Evolutionary conservation across 2,797 vertebrate species (phyloP).

Genomic region (Simalia tracyae): DNA sequence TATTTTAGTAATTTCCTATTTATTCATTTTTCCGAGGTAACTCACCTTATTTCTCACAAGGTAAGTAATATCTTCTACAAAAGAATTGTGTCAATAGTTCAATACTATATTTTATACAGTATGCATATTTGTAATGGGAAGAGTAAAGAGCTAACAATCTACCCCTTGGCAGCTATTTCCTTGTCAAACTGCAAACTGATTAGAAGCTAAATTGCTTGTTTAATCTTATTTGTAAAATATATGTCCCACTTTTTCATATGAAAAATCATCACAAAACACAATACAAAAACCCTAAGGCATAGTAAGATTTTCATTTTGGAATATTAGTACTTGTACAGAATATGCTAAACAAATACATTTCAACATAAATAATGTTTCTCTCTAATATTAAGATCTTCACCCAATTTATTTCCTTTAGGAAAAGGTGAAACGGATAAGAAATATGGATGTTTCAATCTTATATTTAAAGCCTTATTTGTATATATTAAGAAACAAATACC

Average conservation of each 20-base stretch:
- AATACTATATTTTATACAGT: not conserved
- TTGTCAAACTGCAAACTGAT: not conserved
- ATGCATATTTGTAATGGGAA: not conserved
- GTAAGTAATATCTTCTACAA: constrained; percentile 29
- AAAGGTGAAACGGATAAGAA: not conserved
- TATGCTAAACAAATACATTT: not conserved
- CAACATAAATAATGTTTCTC: not conserved
- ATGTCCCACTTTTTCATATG: not conserved
- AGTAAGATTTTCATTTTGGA: not conserved
- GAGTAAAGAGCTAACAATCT: not conserved
- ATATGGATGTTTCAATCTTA: not conserved
- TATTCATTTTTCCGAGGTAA: constrained; percentile 9
- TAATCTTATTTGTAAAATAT: not conserved
- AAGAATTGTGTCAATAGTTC: not conserved
- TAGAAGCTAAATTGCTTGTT: not conserved
- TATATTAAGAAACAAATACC: constrained; percentile 6
- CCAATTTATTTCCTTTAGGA: not conserved
- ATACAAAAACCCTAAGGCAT: not conserved
- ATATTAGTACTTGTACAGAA: not conserved
- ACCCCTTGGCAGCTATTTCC: not conserved
- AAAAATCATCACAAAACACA: not conserved
- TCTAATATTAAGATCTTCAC: too few species aligned
- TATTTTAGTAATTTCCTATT: constrained; percentile 43
- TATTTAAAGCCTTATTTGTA: not conserved
- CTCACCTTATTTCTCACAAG: constrained; percentile 8